Evolutionary conservation across 2,888 invertebrate genomes (phyloP).

Genomic region (Exephanes ischioxanthus): DNA sequence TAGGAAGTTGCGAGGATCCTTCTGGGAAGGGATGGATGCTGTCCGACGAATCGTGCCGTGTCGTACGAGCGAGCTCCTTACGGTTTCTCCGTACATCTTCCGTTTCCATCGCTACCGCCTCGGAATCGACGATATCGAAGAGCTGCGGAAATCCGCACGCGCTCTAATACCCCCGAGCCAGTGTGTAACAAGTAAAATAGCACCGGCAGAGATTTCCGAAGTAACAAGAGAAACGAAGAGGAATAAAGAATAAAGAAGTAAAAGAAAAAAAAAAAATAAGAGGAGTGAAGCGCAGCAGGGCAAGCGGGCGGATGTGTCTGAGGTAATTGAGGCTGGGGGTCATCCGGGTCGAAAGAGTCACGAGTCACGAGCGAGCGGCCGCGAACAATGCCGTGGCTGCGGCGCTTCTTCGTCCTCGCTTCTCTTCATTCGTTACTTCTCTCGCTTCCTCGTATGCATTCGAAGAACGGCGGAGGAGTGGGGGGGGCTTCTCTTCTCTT

Average conservation of each 20-base stretch:
- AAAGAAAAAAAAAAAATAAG: slow-evolving; percentile 61
- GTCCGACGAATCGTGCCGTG: slow-evolving; percentile 30
- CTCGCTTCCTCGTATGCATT: slow-evolving; percentile 29
- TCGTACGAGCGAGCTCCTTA: slow-evolving; percentile 75
- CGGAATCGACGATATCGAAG: slow-evolving; percentile 5
- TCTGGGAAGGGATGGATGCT: slow-evolving; percentile 40
- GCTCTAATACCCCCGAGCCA: background rate
- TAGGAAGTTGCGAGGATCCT: slow-evolving; percentile 42
- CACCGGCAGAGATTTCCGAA: slow-evolving; percentile 7
- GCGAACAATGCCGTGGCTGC: slow-evolving; percentile 82
- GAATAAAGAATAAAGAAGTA: slow-evolving; percentile 42
- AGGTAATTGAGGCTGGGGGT: slow-evolving; percentile 85
- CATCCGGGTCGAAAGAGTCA: slow-evolving; percentile 84
- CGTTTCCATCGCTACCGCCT: slow-evolving; percentile 1
- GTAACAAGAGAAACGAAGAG: slow-evolving; percentile 26
- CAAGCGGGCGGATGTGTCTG: slow-evolving; percentile 84
- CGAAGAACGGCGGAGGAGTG: background rate
- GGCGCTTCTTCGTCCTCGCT: slow-evolving; percentile 66
- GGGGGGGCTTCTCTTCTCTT: background rate
- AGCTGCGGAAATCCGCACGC: slow-evolving; percentile 7
- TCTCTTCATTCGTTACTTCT: slow-evolving; percentile 56
- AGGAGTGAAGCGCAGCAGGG: slow-evolving; percentile 69
- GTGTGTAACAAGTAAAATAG: background rate
- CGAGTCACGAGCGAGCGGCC: slow-evolving; percentile 84
- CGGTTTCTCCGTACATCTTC: slow-evolving; percentile 64